Evolutionary conservation across 2,113 vertebrate genomes (phyloP).

Genomic region (Limanda limanda): DNA sequence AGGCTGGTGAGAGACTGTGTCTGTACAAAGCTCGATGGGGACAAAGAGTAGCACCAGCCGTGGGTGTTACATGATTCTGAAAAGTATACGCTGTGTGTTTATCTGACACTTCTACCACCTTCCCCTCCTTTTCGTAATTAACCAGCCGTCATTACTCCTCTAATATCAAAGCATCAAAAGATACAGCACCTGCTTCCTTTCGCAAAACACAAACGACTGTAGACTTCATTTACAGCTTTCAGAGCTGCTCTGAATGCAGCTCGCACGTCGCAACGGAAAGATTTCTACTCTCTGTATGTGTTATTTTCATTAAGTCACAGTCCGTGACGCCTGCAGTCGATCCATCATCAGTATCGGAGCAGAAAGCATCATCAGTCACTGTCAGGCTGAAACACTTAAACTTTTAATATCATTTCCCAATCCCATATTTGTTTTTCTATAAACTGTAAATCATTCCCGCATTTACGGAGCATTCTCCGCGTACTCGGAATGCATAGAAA

Average conservation of each 20-base stretch:
- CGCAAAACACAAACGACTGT: constrained; percentile 6
- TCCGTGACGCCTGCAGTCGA: constrained; percentile 30
- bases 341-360: constrained; percentile 40
- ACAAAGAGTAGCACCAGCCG: constrained; percentile 3
- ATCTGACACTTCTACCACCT: constrained; percentile 19
- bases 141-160: constrained; percentile 8
- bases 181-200: constrained; percentile 16
- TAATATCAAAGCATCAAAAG: constrained; percentile 9
- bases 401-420: constrained; percentile 35
- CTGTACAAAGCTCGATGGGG: constrained; percentile 4
- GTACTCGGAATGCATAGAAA: constrained; percentile 4
- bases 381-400: constrained; percentile 34
- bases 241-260: constrained; percentile 5
- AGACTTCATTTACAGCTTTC: constrained; percentile 5
- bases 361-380: constrained; percentile 51
- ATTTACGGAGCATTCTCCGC: neutral
- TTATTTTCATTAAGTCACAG: constrained; percentile 44
- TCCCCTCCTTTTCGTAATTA: constrained; percentile 2
- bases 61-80: constrained; percentile 9
- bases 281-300: constrained; percentile 20
- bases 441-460: constrained; percentile 8
- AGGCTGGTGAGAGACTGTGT: constrained; percentile 30
- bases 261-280: constrained; percentile 7
- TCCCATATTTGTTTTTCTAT: constrained; percentile 24
- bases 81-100: constrained; percentile 5